A percentile compares a stretch with the other conserved stretches of the same genome.
phyloP scores from a whole-genome alignment of 2,797 vertebrate species.

The Champsocephalus esox region DNA sequence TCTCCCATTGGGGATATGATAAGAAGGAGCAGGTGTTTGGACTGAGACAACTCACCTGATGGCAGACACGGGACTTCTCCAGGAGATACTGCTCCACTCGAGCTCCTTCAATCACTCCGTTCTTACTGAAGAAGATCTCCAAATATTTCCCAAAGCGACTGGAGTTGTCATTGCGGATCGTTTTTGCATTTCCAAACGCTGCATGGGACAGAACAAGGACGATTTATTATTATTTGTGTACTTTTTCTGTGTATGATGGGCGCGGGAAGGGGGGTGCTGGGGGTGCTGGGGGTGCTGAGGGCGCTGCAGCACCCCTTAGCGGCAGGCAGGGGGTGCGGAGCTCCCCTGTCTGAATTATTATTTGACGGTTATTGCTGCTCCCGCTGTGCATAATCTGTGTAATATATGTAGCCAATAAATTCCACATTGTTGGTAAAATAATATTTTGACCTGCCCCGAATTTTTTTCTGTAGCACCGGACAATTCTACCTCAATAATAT shows the following conservation, averaged over 20 bases:
- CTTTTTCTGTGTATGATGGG: not conserved
- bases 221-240: not conserved
- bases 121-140: slow-evolving; percentile 92
- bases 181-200: slow-evolving; percentile 98
- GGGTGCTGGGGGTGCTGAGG: no score
- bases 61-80: slow-evolving; percentile 96
- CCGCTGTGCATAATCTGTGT: no score
- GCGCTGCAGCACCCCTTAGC: no score
- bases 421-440: no score
- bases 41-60: slow-evolving; percentile 85
- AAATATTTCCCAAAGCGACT: slow-evolving; percentile 98
- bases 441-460: no score
- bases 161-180: slow-evolving; percentile 94
- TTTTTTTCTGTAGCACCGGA: no score
- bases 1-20: slow-evolving; percentile 7
- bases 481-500: no score
- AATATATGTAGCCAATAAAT: no score
- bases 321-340: no score
- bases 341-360: no score
- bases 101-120: slow-evolving; percentile 90
- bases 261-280: no score
- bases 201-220: not conserved
- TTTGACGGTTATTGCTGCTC: no score
- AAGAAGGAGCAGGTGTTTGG: not conserved
- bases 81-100: slow-evolving; percentile 94